Percentiles rank a stretch among this genome's conserved stretches.
Evolutionary conservation across 2,888 invertebrate species (phyloP).

Genomic region (Caenorhabditis uteleia): DNA sequence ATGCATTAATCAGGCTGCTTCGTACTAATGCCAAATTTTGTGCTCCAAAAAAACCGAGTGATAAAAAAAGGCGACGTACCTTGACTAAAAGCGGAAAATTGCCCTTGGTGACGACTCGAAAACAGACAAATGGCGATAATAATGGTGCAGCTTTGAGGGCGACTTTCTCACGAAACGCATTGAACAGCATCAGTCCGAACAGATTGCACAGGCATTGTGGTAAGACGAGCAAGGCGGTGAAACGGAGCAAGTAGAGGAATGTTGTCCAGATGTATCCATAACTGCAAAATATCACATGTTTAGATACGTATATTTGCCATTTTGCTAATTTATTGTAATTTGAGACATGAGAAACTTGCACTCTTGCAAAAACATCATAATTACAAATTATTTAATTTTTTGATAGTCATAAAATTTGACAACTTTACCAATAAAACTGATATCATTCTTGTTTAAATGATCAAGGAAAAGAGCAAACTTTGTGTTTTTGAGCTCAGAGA

Average conservation of each 20-base stretch:
- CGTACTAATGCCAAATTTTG: too few relatives aligned
- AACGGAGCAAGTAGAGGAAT: constrained; percentile 63
- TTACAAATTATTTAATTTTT: too few relatives aligned
- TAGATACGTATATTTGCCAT: background rate
- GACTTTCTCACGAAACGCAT: constrained; percentile 80
- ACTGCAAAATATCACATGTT: constrained; percentile 55
- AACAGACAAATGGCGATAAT: constrained; percentile 90
- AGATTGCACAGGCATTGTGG: constrained; percentile 69
- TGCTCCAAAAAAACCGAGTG: constrained; percentile 1
- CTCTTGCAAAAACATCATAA: too few relatives aligned
- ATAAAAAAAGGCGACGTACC: constrained; percentile 45
- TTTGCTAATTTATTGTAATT: too few relatives aligned
- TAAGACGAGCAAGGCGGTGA: constrained; percentile 68
- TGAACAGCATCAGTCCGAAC: constrained; percentile 79
- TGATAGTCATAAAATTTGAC: too few relatives aligned
- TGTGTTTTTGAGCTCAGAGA: too few relatives aligned
- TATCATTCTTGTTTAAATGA: too few relatives aligned
- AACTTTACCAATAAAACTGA: too few relatives aligned
- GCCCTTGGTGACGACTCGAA: constrained; percentile 90
- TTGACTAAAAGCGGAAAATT: constrained; percentile 89
- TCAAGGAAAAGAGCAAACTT: too few relatives aligned
- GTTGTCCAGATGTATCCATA: constrained; percentile 65
- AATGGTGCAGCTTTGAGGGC: constrained; percentile 83
- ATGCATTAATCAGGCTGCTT: too few relatives aligned
- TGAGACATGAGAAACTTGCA: too few relatives aligned